Evolutionary conservation across 35 echinoderm and acorn worm genomes (phyloP).

Genomic region (Nesometra sesokonis): DNA sequence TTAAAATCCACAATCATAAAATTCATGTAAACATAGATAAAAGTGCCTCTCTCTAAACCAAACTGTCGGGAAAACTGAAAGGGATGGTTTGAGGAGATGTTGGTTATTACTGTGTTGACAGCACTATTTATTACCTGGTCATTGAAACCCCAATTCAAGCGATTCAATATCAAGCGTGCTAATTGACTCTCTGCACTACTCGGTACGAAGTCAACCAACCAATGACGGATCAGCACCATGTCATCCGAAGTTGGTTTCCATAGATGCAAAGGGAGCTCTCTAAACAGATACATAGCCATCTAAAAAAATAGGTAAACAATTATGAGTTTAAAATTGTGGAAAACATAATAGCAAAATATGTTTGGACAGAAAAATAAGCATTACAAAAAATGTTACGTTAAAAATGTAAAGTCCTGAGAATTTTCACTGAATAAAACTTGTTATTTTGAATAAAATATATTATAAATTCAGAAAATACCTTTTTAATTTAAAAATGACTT

Average conservation of each 20-base stretch:
- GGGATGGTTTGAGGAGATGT: neutral
- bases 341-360: no score
- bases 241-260: slow-evolving; percentile 52
- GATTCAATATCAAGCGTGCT: slow-evolving; percentile 63
- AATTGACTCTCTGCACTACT: slow-evolving; percentile 68
- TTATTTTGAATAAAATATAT: no score
- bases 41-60: no score
- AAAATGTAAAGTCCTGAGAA: slow-evolving; percentile 13
- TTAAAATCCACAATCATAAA: no score
- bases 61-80: no score
- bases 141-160: slow-evolving; percentile 75
- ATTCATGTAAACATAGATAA: no score
- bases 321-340: neutral
- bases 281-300: slow-evolving; percentile 77
- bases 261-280: slow-evolving; percentile 62
- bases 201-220: slow-evolving; percentile 57
- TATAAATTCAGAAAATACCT: no score
- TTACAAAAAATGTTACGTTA: neutral
- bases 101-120: neutral
- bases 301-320: slow-evolving; percentile 10
- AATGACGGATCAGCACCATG: slow-evolving; percentile 45
- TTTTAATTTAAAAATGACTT: no score
- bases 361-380: neutral
- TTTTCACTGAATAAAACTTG: no score
- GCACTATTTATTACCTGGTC: slow-evolving; percentile 56